These are phyloP conservation scores for Dreissena polymorpha DNA, from an alignment of 1,140 invertebrate species.

Conservation along the genomic window DNA sequence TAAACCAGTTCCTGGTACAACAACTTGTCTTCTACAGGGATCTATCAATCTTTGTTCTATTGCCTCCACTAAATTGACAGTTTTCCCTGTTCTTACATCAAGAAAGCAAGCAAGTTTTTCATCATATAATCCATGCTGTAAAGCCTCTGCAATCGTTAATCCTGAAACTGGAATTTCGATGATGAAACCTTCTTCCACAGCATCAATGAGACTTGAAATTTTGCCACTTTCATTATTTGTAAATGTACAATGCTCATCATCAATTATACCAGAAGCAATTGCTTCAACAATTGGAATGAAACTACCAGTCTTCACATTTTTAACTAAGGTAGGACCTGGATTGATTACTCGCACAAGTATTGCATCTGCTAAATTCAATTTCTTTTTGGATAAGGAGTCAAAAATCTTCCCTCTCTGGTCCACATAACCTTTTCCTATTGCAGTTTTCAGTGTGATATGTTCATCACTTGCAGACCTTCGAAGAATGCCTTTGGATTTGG, in stretches of 20 bases:
- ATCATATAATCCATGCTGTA: slow-evolving; percentile 66
- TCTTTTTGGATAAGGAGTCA: slow-evolving; percentile 84
- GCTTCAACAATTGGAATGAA: slow-evolving; percentile 90
- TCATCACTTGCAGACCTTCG: slow-evolving; percentile 44
- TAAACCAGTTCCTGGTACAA: slow-evolving; percentile 42
- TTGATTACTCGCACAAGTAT: slow-evolving; percentile 46
- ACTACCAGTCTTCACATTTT: slow-evolving; percentile 63
- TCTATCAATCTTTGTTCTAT: slow-evolving; percentile 51
- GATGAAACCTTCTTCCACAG: slow-evolving; percentile 81
- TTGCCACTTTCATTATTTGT: slow-evolving; percentile 90
- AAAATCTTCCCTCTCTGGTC: slow-evolving; percentile 88
- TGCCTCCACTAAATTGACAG: slow-evolving; percentile 33
- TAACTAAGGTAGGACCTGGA: slow-evolving; percentile 50
- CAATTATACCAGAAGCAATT: slow-evolving; percentile 89
- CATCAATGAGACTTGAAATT: slow-evolving; percentile 78
- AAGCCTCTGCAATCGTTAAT: slow-evolving; percentile 62
- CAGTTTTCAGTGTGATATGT: slow-evolving; percentile 37
- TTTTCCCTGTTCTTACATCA: slow-evolving; percentile 44
- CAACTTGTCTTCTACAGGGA: slow-evolving; percentile 36
- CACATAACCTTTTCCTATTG: slow-evolving; percentile 86
- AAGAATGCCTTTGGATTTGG: slow-evolving; percentile 85
- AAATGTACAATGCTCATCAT: slow-evolving; percentile 85
- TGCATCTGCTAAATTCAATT: slow-evolving; percentile 50
- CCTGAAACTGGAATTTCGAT: slow-evolving; percentile 61
- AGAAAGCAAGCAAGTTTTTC: slow-evolving; percentile 40